Evolutionary conservation across 2,113 vertebrate genomes (phyloP).

Genomic region (Psittacula cyanocephala): DNA sequence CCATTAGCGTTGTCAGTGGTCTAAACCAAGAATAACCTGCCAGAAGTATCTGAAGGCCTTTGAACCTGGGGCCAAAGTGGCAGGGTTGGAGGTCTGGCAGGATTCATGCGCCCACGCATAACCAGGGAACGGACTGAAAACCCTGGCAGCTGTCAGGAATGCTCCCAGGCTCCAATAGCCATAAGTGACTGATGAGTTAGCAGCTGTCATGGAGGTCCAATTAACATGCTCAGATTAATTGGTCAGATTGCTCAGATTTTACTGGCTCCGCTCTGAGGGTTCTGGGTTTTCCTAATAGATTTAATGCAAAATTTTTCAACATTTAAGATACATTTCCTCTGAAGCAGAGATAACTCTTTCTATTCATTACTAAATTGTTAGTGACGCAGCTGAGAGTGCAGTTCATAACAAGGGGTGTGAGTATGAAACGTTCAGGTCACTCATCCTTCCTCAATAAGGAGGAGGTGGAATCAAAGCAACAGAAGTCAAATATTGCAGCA

Average conservation of each 20-base stretch:
- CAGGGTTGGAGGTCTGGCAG: constrained; percentile 22
- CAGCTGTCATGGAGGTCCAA: constrained; percentile 36
- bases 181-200: constrained; percentile 55
- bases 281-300: neutral
- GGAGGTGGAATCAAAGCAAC: neutral
- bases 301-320: constrained; percentile 30
- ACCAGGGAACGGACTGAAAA: neutral
- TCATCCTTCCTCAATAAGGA: neutral
- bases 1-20: neutral
- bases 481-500: neutral
- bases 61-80: constrained; percentile 48
- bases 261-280: constrained; percentile 27
- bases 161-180: constrained; percentile 25
- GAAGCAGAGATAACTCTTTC: neutral
- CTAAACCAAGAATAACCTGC: neutral
- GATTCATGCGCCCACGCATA: neutral
- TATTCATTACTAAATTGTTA: neutral
- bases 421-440: neutral
- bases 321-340: constrained; percentile 30
- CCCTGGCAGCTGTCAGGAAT: constrained; percentile 30
- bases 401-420: neutral
- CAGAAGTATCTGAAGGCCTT: neutral
- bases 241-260: constrained; percentile 25
- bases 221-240: constrained; percentile 22
- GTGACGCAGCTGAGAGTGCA: neutral